Base-by-base conservation (phyloP, 2,113 vertebrate species). In the Seriola quinqueradiata region DNA sequence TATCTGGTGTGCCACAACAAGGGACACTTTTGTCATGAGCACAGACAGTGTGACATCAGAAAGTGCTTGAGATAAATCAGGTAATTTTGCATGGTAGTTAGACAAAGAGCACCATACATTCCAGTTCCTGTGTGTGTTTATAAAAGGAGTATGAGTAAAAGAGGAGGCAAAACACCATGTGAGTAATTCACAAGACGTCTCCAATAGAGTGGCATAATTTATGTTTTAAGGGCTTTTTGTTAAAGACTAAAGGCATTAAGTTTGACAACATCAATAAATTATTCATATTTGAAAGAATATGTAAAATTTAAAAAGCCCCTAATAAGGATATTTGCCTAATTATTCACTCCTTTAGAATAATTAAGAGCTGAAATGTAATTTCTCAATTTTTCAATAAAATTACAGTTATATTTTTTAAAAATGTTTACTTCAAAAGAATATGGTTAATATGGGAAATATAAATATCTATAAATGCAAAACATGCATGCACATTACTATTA, bases 41-140 rank as follows among this genome's bases (percentile, higher is more conserved):
- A 83, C 88, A 94, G 93, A 92, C 90, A 85, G 85, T 93, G 92
- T 90, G 90, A 93, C 92, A 94, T 92, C 44, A 81, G 86, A 89
- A 89, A 92, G 86, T 83, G 83, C 77, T 80, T 21, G 36, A 82
- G 78, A 91, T 90, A 91, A 92, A 91, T 91, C 91, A 90, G 88
- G 88, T 92, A 73, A 95, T 95, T 95, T 92, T 89, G 79, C 93
- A 94, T 90, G 94, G 91, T 92, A 44, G 79, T 79, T 77, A 77
- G 73, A 94, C 92, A 94, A 94, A 92, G 92, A 81, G 86, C n/a
- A 25, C 75, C 77, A 83, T 80, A 73, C 91, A 88, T 85, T 86
- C 82, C 74, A 75, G 88, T 88, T 93, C 89, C 90, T 90, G 89
- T 85, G 87, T 71, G 69, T 48, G 25, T 50, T 57, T 75, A 66